These are phyloP conservation scores for Drosophila macrospina DNA, from an alignment of 2,888 invertebrate species.

Conservation along the genomic window DNA sequence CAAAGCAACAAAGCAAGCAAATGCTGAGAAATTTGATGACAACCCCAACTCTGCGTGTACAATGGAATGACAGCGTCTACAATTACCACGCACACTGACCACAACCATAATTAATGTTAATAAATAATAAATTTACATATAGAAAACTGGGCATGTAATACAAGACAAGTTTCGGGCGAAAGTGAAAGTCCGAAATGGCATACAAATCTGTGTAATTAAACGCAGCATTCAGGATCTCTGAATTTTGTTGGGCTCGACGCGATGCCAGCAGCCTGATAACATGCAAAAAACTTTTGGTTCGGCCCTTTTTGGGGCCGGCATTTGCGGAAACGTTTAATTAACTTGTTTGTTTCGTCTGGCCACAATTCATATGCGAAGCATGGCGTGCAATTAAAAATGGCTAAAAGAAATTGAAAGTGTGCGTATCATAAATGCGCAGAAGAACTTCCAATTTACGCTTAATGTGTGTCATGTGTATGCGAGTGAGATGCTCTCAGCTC, in stretches of 20 bases:
- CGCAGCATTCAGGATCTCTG: constrained; percentile 28
- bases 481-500: not conserved
- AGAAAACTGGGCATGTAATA: constrained; percentile 64
- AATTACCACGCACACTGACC: constrained; percentile 60
- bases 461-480: constrained; percentile 31
- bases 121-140: constrained; percentile 80
- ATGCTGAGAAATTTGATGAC: constrained; percentile 63
- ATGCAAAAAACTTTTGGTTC: constrained; percentile 60
- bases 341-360: constrained; percentile 73
- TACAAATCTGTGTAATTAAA: constrained; percentile 80
- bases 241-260: constrained; percentile 15
- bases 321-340: constrained; percentile 76
- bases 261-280: constrained; percentile 69
- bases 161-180: constrained; percentile 54
- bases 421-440: constrained; percentile 48
- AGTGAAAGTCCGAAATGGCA: constrained; percentile 69
- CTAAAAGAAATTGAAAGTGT: constrained; percentile 66
- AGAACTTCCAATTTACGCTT: not conserved
- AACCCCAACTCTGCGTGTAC: constrained; percentile 29
- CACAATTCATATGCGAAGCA: constrained; percentile 75
- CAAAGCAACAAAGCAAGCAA: constrained; percentile 42
- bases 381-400: constrained; percentile 69
- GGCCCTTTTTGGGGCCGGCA: constrained; percentile 20
- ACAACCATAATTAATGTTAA: constrained; percentile 79
- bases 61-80: constrained; percentile 46